Base-by-base conservation (phyloP, 2,797 vertebrate genomes). In the Diceros bicornis region DNA sequence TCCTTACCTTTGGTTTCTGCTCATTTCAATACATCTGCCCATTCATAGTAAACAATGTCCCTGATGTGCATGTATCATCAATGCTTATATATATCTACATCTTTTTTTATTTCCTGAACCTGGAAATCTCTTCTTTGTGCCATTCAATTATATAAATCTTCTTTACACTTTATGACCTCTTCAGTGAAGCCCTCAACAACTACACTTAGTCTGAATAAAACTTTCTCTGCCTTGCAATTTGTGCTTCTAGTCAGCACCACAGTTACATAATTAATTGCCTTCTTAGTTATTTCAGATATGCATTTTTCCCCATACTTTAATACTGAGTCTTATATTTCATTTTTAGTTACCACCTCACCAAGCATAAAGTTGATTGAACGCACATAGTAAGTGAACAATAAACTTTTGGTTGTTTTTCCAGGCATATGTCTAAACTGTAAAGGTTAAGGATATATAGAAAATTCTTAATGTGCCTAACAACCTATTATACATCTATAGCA, bases 401-500 rank as follows among this genome's bases (percentile, higher is more conserved):
- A 78, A 47, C 1, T 12, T 79, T 57, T 57, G 9, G 59, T 62
- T 77, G 20, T 69, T 59, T 93, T 89, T 47, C 29, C 61, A 97
- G 57, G 55, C 3, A 23, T 61, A 52, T 21, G n/a, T 96, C 52
- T 57, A 87, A 92, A 37, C 17, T 41, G 37, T 50, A 41, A 66
- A 69, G 32, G 87, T 79, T 82, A 90, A 84, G n/a, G 37, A 68
- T 34, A 81, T 18, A 27, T 41, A 77, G 62, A 92, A 96, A 78
- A 62, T 64, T 47, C 66, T 83, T 83, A 72, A 89, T 71, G n/a
- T 82, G 23, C 7, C 57, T 77, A 94, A 92, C 50, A 89, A 78
- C 4, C 66, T 52, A 59, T 59, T 85, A 71, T 78, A 69, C 16
- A 55, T 69, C 55, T 88, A 77, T 41, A 94, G 50, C 25, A 37